Conservation (phyloP, 2,113 vertebrate species). For the Rana temporaria region DNA sequence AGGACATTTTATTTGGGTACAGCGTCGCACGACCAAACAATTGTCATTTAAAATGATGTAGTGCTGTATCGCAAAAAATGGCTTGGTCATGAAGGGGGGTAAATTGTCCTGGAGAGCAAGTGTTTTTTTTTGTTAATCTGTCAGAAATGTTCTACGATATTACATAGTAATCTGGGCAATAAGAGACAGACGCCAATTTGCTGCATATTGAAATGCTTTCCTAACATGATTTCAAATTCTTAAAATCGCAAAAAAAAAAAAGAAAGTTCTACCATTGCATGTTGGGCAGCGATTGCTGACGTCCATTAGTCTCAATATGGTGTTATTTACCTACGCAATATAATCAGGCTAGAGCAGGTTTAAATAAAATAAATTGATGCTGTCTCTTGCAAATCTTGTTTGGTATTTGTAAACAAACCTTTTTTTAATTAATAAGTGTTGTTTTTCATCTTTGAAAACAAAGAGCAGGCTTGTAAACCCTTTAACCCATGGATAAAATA, state of each 20-base stretch:
- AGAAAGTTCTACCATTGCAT: background rate
- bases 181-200: too few species aligned
- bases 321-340: background rate
- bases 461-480: background rate
- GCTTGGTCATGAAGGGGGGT: too few species aligned
- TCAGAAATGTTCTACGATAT: too few species aligned
- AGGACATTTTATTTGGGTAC: too few species aligned
- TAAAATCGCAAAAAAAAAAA: background rate
- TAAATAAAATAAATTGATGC: background rate
- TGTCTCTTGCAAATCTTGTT: background rate
- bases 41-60: too few species aligned
- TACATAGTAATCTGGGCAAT: too few species aligned
- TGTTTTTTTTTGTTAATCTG: too few species aligned
- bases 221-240: too few species aligned
- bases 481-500: background rate
- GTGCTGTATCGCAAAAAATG: too few species aligned
- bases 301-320: background rate
- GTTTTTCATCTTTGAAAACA: conserved; percentile 12
- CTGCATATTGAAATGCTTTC: too few species aligned
- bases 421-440: background rate
- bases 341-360: background rate
- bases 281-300: background rate
- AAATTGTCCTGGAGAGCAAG: too few species aligned
- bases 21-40: too few species aligned
- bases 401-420: background rate